Conservation (phyloP, 2,888 invertebrate genomes). For the Anorthoa munda region DNA sequence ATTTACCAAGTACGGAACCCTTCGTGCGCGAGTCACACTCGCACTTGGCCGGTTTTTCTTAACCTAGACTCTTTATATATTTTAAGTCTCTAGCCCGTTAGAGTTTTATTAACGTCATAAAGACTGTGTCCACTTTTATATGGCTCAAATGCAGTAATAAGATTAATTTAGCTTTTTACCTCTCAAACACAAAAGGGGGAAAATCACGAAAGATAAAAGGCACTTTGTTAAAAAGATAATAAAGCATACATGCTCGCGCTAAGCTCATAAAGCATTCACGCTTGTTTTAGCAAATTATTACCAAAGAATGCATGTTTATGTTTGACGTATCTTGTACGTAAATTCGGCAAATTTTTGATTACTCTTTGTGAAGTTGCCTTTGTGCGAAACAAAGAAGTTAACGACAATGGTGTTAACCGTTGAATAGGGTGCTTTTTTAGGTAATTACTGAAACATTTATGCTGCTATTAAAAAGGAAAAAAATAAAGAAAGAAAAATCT, state of each 20-base stretch:
- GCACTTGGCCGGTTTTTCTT: too few relatives aligned
- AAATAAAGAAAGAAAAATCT: too few relatives aligned
- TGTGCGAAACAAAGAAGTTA: constrained; percentile 52
- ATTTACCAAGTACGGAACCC: too few relatives aligned
- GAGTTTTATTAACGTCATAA: neutral
- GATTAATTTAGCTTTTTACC: constrained; percentile 12
- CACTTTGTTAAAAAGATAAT: constrained; percentile 26
- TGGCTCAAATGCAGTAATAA: constrained; percentile 1
- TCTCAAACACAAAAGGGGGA: constrained; percentile 12
- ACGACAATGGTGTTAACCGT: constrained; percentile 51
- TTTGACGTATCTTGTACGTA: constrained; percentile 30
- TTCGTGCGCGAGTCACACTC: too few relatives aligned
- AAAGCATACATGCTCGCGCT: constrained; percentile 14
- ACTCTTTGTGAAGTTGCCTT: constrained; percentile 48
- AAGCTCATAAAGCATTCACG: constrained; percentile 30
- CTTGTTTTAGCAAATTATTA: constrained; percentile 42
- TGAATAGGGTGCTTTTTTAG: constrained; percentile 41
- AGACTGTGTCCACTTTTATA: constrained; percentile 11
- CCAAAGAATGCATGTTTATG: constrained; percentile 42
- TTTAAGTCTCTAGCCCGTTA: neutral
- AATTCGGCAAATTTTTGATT: constrained; percentile 48
- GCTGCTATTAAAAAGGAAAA: neutral
- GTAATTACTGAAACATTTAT: constrained; percentile 34
- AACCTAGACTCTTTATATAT: neutral
- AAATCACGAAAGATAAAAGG: constrained; percentile 31